Conservation (phyloP, 1,140 invertebrate species). For the Drosophila navojoa region DNA sequence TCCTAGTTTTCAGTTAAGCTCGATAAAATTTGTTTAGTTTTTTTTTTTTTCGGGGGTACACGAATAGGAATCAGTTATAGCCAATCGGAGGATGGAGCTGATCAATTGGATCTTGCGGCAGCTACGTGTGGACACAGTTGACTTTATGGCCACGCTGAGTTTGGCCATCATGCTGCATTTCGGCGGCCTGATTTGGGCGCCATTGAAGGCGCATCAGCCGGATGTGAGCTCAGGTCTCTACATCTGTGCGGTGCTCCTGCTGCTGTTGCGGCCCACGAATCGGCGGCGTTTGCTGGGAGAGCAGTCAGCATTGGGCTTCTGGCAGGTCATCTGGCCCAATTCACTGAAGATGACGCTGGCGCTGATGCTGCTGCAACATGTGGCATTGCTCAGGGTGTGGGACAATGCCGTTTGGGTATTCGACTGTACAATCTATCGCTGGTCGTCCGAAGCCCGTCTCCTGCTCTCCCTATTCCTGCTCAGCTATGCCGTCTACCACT, state of each 20-base stretch:
- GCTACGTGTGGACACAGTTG: slow-evolving; percentile 23
- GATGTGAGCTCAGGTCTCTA: slow-evolving; percentile 32
- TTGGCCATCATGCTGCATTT: slow-evolving; percentile 17
- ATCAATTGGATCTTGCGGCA: neutral
- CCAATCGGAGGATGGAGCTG: slow-evolving; percentile 2
- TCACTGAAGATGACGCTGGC: slow-evolving; percentile 22
- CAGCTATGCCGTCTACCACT: slow-evolving; percentile 6
- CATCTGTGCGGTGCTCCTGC: slow-evolving; percentile 18
- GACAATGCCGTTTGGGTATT: slow-evolving; percentile 20
- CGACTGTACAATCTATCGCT: neutral
- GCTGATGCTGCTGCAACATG: slow-evolving; percentile 34
- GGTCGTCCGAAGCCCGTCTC: slow-evolving; percentile 10
- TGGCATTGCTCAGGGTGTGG: slow-evolving; percentile 22
- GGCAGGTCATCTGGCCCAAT: slow-evolving; percentile 10
- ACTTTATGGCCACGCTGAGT: slow-evolving; percentile 12
- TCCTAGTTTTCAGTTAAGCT: neutral
- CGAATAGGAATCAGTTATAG: neutral
- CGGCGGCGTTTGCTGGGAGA: too few relatives aligned
- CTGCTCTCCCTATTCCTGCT: slow-evolving; percentile 3
- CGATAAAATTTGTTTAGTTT: slow-evolving; percentile 11
- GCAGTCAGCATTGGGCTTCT: neutral
- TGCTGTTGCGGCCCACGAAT: slow-evolving; percentile 17
- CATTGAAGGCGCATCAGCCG: slow-evolving; percentile 16
- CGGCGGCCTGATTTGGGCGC: slow-evolving; percentile 18
- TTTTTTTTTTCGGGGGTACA: neutral